phyloP scores from a whole-genome alignment of 1,140 invertebrate genomes.

The Eupeodes corollae region DNA sequence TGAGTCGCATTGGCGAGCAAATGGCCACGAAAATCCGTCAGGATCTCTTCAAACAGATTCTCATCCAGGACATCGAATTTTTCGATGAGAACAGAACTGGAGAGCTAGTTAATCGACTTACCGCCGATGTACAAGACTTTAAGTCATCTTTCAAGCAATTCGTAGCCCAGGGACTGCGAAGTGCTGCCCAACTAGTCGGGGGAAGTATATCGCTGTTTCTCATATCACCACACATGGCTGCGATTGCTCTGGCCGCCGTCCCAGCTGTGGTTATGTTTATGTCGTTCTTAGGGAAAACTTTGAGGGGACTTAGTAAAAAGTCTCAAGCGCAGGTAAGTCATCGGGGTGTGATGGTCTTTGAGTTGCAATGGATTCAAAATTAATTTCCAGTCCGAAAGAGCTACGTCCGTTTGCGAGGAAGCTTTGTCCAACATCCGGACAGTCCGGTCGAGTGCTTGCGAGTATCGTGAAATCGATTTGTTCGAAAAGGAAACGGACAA shows the following conservation, averaged over 20 bases:
- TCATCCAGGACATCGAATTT: conserved; percentile 81
- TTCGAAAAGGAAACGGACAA: conserved; percentile 64
- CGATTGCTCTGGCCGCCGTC: conserved; percentile 67
- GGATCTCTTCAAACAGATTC: conserved; percentile 70
- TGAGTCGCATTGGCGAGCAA: conserved; percentile 77
- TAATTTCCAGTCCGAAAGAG: conserved; percentile 71
- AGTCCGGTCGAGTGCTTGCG: conserved; percentile 84
- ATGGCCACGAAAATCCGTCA: conserved; percentile 69
- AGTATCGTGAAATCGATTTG: conserved; percentile 66
- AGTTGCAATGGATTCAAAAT: neutral
- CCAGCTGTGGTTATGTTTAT: conserved; percentile 66
- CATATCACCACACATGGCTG: conserved; percentile 82
- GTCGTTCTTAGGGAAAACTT: conserved; percentile 23
- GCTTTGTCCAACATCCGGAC: conserved; percentile 85
- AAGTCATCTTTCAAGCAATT: conserved; percentile 90
- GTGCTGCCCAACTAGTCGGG: conserved; percentile 60
- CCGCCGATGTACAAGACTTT: conserved; percentile 90
- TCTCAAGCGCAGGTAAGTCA: conserved; percentile 24
- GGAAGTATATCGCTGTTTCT: conserved; percentile 34
- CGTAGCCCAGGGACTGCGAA: conserved; percentile 79
- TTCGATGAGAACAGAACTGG: conserved; percentile 85
- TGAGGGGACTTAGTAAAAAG: conserved; percentile 26
- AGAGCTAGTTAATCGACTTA: conserved; percentile 80
- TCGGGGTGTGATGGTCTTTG: conserved; percentile 21
- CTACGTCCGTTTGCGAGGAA: conserved; percentile 83